Base-by-base conservation (phyloP, 2,797 vertebrate genomes). In the Pogonophryne albipinna region DNA sequence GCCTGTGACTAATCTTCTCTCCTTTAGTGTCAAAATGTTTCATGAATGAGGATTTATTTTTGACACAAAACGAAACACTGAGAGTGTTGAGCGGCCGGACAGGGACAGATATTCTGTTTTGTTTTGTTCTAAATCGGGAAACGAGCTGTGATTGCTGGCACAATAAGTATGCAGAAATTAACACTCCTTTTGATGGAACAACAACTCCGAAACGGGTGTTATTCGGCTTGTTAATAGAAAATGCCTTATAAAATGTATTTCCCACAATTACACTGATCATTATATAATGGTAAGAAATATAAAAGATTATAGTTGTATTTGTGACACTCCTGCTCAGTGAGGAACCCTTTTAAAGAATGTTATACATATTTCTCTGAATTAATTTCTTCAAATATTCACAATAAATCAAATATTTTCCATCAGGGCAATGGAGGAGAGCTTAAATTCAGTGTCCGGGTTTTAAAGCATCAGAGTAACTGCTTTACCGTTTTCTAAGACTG, bases 1-100 rank as follows among this genome's bases (percentile, higher is more conserved):
- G 49, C 15, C 20, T 20, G 49, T 83, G 62, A 86, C 67, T 72
- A 73, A 81, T 77, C 50, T 41, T 62, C 51, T 60, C 10, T 56
- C 13, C 19, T 56, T 0, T 23, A 58, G 27, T 31, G 34, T 60
- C 20, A 50, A 44, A 31, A 58, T 31, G 38, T 63, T 27, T 15
- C 4, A 16, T 42, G 3, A 15, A 2, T 17, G 12, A 16, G 17
- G 8, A 19, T 57, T 31, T 51, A 14, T 45, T 27, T 27, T 27
- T 5, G 27, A 10, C 41, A n/a, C 44, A 16, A 10, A 62, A 27
- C 16, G 27, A 20, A 7, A 10, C 17, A 27, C 6, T n/a, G 3
- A 61, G 3, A 61, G 20, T 10, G 1, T 5, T 13, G 20, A 50
- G 5, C 11, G 8, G 34, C 15, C 1, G 10, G n/a, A 13, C 6